phyloP scores from a whole-genome alignment of 2,888 invertebrate species.

The Dascillus cervinus region DNA sequence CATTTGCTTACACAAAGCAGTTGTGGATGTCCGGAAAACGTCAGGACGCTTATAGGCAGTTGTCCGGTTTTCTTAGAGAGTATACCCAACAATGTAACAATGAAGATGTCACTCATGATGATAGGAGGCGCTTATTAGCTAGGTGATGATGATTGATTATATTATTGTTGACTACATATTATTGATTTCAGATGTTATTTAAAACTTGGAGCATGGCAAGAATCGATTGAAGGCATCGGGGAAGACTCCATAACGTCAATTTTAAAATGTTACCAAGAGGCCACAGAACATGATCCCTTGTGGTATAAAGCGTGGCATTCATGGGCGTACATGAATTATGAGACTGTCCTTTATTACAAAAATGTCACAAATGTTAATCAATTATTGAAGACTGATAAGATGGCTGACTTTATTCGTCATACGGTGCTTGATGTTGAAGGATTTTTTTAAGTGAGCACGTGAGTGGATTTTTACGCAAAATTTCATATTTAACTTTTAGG shows the following conservation, averaged over 20 bases:
- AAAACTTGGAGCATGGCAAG: conserved; percentile 93
- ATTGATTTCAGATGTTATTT: conserved; percentile 61
- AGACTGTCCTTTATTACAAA: conserved; percentile 69
- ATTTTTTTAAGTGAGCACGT: conserved; percentile 58
- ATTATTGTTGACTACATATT: background rate
- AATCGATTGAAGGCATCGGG: conserved; percentile 74
- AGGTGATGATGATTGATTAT: too few species aligned
- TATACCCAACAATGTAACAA: conserved; percentile 48
- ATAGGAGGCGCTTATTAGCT: conserved; percentile 53
- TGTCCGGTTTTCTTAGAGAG: conserved; percentile 69
- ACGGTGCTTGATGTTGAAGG: conserved; percentile 93
- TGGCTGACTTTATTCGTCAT: conserved; percentile 58
- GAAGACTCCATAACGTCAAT: conserved; percentile 69
- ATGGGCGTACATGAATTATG: conserved; percentile 97
- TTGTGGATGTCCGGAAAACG: conserved; percentile 82
- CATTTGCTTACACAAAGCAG: conserved; percentile 93
- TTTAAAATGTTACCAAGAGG: conserved; percentile 71
- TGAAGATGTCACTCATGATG: conserved; percentile 48
- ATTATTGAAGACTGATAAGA: conserved; percentile 16
- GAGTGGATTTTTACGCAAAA: conserved; percentile 1
- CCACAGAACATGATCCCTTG: conserved; percentile 73
- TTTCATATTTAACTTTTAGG: conserved; percentile 38
- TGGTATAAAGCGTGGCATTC: conserved; percentile 99
- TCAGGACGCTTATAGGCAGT: conserved; percentile 65
- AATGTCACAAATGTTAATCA: conserved; percentile 23